These are phyloP conservation scores for Drosophila borealis DNA, from an alignment of 2,888 invertebrate genomes.

Conservation along the genomic window DNA sequence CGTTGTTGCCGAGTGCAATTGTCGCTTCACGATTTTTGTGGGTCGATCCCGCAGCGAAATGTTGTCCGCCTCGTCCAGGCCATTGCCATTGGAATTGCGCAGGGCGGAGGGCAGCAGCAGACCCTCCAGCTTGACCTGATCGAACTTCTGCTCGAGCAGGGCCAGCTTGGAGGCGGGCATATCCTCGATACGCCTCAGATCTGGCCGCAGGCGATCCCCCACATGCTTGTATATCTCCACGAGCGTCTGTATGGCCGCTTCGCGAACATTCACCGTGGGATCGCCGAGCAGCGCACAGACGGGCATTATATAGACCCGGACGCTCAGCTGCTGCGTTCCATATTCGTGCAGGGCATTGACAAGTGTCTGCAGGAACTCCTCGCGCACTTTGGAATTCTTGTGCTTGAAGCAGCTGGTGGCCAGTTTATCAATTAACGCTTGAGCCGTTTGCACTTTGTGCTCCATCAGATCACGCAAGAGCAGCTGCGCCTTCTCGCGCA, in stretches of 20 bases:
- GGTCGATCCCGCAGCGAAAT: constrained; percentile 83
- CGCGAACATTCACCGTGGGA: constrained; percentile 94
- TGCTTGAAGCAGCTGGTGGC: constrained; percentile 89
- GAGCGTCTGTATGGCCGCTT: constrained; percentile 93
- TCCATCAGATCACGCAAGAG: constrained; percentile 90
- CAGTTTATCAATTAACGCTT: constrained; percentile 90
- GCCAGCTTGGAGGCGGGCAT: constrained; percentile 90
- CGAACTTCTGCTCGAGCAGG: constrained; percentile 92
- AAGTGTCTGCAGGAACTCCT: constrained; percentile 94
- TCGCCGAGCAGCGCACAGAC: constrained; percentile 94
- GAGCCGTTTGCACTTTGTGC: constrained; percentile 89
- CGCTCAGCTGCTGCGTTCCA: constrained; percentile 92
- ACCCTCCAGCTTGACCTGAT: constrained; percentile 92
- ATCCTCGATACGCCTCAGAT: constrained; percentile 91
- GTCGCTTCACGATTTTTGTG: constrained; percentile 85
- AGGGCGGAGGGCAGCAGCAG: constrained; percentile 91
- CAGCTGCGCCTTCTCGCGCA: constrained; percentile 90
- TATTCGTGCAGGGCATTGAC: constrained; percentile 94
- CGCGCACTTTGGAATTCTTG: constrained; percentile 96
- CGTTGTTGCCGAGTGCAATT: constrained; percentile 81
- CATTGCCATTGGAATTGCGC: constrained; percentile 65
- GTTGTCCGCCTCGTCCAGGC: constrained; percentile 86
- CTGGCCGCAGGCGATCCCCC: constrained; percentile 92
- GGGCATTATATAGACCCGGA: constrained; percentile 92
- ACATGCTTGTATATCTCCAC: constrained; percentile 97